These are phyloP conservation scores for Himalopsyche japonica DNA, from an alignment of 2,888 invertebrate species.

Conservation along the genomic window DNA sequence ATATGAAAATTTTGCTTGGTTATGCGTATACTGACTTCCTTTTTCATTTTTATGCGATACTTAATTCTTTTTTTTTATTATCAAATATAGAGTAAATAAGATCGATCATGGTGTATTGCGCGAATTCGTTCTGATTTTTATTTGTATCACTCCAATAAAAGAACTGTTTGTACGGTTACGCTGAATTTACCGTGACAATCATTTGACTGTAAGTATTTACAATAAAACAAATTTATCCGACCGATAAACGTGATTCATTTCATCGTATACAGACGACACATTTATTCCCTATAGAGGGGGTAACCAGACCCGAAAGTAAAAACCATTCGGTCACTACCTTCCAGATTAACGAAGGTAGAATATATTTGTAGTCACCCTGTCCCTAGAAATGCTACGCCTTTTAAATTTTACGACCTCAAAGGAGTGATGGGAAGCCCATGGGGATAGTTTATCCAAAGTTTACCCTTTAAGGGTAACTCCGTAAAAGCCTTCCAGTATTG, in stretches of 20 bases:
- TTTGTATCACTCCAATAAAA: too few relatives aligned
- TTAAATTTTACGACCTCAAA: constrained; percentile 35
- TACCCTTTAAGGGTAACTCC: not conserved
- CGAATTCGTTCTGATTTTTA: too few relatives aligned
- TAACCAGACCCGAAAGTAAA: not conserved
- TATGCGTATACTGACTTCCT: too few relatives aligned
- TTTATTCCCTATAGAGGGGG: not conserved
- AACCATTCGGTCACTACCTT: not conserved
- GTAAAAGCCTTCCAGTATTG: not conserved
- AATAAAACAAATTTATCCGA: not conserved
- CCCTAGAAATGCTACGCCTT: constrained; percentile 35
- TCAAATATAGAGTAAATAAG: too few relatives aligned
- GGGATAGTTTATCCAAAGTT: constrained; percentile 24
- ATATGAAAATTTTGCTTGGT: too few relatives aligned
- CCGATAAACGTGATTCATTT: not conserved
- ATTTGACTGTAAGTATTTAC: not conserved
- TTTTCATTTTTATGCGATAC: too few relatives aligned
- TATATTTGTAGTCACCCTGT: constrained; percentile 16
- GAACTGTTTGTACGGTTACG: too few relatives aligned
- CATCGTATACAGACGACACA: not conserved
- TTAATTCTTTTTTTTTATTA: too few relatives aligned
- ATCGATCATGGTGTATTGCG: too few relatives aligned
- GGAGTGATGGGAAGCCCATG: constrained; percentile 23
- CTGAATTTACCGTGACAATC: not conserved
- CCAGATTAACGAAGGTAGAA: constrained; percentile 1